Conservation (phyloP, 2,797 vertebrate species). For the Chelmon rostratus region DNA sequence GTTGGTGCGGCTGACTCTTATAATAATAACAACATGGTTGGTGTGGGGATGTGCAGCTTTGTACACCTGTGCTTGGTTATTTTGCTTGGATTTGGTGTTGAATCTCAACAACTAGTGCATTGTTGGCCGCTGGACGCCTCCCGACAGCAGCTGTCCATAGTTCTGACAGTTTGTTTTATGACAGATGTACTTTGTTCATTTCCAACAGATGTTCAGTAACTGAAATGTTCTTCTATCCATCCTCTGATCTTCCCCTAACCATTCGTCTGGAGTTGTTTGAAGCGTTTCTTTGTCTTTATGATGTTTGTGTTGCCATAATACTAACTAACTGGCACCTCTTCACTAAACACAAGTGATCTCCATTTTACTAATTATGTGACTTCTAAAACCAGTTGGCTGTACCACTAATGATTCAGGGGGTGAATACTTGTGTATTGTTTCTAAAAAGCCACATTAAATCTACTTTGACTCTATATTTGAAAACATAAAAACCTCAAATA, state of each 20-base stretch:
- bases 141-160: too few species aligned
- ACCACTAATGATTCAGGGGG: not conserved
- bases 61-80: not conserved
- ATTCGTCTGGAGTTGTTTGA: not conserved
- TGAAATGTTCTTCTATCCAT: not conserved
- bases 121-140: not conserved
- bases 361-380: not conserved
- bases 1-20: not conserved
- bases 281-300: not conserved
- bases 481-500: not conserved
- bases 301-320: not conserved
- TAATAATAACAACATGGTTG: too few species aligned
- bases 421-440: not conserved
- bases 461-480: not conserved
- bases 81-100: not conserved
- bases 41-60: too few species aligned
- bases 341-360: not conserved
- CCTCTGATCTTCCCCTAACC: not conserved
- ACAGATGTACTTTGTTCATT: not conserved
- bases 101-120: not conserved
- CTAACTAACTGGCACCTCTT: not conserved
- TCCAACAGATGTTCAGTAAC: not conserved
- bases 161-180: not conserved
- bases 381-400: not conserved
- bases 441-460: slow-evolving; percentile 8